Percentiles rank a stretch among this genome's conserved stretches.
Evolutionary conservation across 2,888 invertebrate genomes (phyloP).

Genomic region (Tinea semifulvella): DNA sequence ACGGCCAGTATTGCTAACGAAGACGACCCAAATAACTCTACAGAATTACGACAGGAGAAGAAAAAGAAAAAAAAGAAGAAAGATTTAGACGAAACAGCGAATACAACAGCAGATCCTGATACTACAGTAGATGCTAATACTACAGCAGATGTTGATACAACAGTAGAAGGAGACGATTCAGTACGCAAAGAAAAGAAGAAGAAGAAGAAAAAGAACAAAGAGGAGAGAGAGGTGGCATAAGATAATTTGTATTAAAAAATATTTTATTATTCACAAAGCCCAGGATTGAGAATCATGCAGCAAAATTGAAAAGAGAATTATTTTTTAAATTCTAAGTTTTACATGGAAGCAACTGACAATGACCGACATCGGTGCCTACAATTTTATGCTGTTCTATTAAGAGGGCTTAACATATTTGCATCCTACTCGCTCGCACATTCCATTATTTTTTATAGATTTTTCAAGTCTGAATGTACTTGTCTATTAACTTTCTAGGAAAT

Average conservation of each 20-base stretch:
- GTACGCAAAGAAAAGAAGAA: conserved; percentile 77
- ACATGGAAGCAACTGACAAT: too few species aligned
- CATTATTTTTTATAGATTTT: too few species aligned
- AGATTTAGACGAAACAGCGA: conserved; percentile 25
- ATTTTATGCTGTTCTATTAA: too few species aligned
- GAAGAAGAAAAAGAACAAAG: conserved; percentile 79
- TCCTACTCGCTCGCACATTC: too few species aligned
- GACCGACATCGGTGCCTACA: too few species aligned
- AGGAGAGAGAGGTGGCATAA: conserved; percentile 57
- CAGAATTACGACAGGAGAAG: conserved; percentile 60
- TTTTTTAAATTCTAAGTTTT: too few species aligned
- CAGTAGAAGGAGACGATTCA: conserved; percentile 42
- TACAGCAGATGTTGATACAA: conserved; percentile 32
- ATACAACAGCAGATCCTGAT: conserved; percentile 29
- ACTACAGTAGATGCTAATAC: conserved; percentile 35
- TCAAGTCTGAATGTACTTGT: too few species aligned
- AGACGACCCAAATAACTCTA: conserved; percentile 46
- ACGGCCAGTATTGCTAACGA: conserved; percentile 64
- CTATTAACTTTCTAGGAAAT: too few species aligned
- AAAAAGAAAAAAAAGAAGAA: conserved; percentile 74
- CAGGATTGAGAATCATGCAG: background rate
- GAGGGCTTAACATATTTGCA: too few species aligned
- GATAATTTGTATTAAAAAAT: background rate
- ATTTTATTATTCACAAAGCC: background rate
- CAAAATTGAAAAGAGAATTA: too few species aligned